Evolutionary conservation across 2,888 invertebrate species (phyloP), one percentile per base, ranked within the genome.

Genomic region (Tinea semifulvella): DNA sequence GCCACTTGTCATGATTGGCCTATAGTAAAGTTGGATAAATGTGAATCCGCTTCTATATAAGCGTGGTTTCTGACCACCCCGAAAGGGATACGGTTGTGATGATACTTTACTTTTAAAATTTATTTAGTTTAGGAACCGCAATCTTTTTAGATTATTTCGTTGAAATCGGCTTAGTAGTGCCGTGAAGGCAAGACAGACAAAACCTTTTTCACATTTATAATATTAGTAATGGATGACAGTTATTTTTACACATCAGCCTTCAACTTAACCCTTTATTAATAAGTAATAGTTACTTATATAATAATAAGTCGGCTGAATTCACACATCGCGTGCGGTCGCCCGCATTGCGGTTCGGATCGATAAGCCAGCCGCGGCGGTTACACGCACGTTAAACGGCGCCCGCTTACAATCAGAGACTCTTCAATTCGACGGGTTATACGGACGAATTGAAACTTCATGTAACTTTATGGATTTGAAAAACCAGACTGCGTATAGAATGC

Each of bases 301-400:
- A 26, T 7, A 14, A 14, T 6, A 60, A 65, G 65, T 66, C 64
- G 66, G 66, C 65, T 64, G 65, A 59, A 56, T 42, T 49, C 4
- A 20, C 38, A 39, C 17, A 20, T 43, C 39, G 43, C 40, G 46
- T 25, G 45, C 27, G 28, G 40, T 27, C 27, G 46, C 31, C 45
- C 50, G 50, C 51, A 51, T 28, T 50, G 50, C 48, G 48, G 43
- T 18, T 44, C 43, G 54, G 67, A 67, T 68, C 68, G 58, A 70
- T 70, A 60, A 56, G 13, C n/a, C 46, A 57, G 51, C 65, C 61
- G 57, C 59, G 57, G 53, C 46, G 53, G 56, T 58, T 51, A 58
- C 65, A 68, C 69, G 68, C 67, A 65, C 59, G 51, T n/a, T 22
- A 11, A 7, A 4, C 7, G 18, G 17, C 16, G 11, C 38, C 16